Evolutionary conservation across 1,140 invertebrate species (phyloP), one percentile per base, ranked within the genome.

Genomic region (Polyergus mexicanus): DNA sequence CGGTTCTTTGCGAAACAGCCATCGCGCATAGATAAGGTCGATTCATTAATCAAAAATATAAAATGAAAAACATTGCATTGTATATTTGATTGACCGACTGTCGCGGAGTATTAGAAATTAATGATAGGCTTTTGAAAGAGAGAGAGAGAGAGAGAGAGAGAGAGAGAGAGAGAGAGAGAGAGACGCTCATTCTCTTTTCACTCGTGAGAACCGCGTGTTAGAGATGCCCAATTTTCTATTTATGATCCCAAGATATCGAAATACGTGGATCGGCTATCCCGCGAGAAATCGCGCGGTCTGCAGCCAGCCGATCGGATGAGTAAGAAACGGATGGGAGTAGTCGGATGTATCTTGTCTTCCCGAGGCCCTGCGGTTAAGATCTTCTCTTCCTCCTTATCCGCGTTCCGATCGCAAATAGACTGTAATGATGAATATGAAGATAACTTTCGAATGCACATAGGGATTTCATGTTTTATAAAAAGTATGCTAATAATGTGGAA

Each of bases 301-400:
- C 87, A 93, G 90, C 91, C 87, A 93, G 90, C 91, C 85, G 89
- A 88, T 92, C 83, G 92, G 91, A 72, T 89, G 81, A 88, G 88
- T 86, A 88, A 92, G 91, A 92, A 93, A 86, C 86, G 85, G 86
- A 91, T 92, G 90, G 92, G 87, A 92, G 88, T 75, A 62, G 91
- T 93, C 77, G 76, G 56, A 10, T 80, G 91, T 91, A 93, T 47
- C 86, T 7, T 32, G 28, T 11, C 3, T 10, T 28, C 6, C 13
- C 0, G 16, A 68, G 16, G 28, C 88, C 88, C 88, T 13, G 80
- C 25, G 77, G 22, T 25, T 54, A 56, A 56, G 44, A 7, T 10
- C 22, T 10, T 16, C 16, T 10, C 16, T 11, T 7, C 5, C 44
- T 51, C 5, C 41, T 44, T 8, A 44, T 11, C 1, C 7, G 0